These are phyloP conservation scores for Cyclura pinguis DNA, from an alignment of 2,797 vertebrate genomes.

Conservation along the genomic window DNA sequence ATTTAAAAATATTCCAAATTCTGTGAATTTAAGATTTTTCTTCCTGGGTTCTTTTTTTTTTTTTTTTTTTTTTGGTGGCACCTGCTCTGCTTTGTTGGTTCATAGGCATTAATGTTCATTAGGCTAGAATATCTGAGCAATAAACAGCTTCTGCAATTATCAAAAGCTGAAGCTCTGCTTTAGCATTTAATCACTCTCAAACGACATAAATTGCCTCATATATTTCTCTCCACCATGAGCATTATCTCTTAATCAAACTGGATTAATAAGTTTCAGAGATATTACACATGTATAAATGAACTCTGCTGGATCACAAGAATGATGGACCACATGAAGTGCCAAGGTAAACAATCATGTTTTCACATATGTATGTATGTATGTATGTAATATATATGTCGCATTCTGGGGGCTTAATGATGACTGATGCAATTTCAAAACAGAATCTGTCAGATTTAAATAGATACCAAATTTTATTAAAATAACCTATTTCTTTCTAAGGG, in stretches of 20 bases:
- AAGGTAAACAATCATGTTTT: slow-evolving; percentile 24
- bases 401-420: background rate
- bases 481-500: background rate
- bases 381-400: slow-evolving; percentile 9
- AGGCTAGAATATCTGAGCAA: slow-evolving; percentile 58
- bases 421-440: background rate
- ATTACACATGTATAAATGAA: slow-evolving; percentile 51
- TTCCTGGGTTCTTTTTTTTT: too few relatives aligned
- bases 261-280: slow-evolving; percentile 64
- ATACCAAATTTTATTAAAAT: slow-evolving; percentile 2
- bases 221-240: slow-evolving; percentile 59
- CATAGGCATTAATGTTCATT: slow-evolving; percentile 32
- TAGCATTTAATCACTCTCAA: slow-evolving; percentile 75
- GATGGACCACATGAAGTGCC: slow-evolving; percentile 35
- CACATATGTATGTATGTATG: background rate
- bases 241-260: slow-evolving; percentile 63
- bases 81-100: slow-evolving; percentile 37
- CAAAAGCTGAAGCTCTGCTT: slow-evolving; percentile 65
- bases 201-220: slow-evolving; percentile 72
- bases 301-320: slow-evolving; percentile 48
- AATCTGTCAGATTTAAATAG: background rate
- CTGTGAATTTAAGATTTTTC: slow-evolving; percentile 27
- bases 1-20: slow-evolving; percentile 23
- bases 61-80: slow-evolving; percentile 47
- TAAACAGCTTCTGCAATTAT: slow-evolving; percentile 74